These are phyloP conservation scores for Amorpha juglandis DNA, from an alignment of 2,888 invertebrate genomes.

Conservation along the genomic window DNA sequence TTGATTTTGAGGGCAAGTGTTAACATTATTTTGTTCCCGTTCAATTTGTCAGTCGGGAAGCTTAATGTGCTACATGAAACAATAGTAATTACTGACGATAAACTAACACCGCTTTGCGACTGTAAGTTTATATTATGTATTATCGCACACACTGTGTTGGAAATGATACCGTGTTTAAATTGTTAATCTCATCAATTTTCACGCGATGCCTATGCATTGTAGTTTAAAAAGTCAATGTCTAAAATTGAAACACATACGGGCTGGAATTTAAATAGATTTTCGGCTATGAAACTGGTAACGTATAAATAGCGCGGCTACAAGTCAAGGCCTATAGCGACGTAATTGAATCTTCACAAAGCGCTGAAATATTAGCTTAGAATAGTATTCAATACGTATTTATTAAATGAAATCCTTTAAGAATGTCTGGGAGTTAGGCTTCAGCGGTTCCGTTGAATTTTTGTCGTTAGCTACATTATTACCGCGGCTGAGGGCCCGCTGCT, in stretches of 20 bases:
- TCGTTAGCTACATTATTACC: conserved; percentile 67
- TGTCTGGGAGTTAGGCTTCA: conserved; percentile 34
- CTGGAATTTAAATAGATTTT: conserved; percentile 1
- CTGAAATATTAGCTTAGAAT: conserved; percentile 11
- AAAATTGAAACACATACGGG: conserved; percentile 9
- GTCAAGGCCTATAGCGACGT: background rate
- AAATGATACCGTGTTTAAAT: background rate
- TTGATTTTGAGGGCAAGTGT: conserved; percentile 60
- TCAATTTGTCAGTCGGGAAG: conserved; percentile 54
- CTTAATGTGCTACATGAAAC: conserved; percentile 52
- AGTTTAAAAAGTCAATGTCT: conserved; percentile 2
- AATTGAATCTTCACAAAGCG: background rate
- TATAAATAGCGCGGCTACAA: background rate
- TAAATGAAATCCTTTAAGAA: conserved; percentile 37
- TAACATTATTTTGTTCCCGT: conserved; percentile 57
- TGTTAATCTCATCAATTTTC: conserved; percentile 17
- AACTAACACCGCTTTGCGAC: conserved; percentile 41
- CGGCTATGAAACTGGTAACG: conserved; percentile 2
- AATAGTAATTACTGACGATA: conserved; percentile 53
- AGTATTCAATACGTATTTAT: background rate
- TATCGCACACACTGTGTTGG: conserved; percentile 1
- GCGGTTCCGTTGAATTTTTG: conserved; percentile 57
- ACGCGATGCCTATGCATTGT: background rate
- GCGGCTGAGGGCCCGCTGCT: conserved; percentile 55
- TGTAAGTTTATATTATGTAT: conserved; percentile 41